Conservation (phyloP, 2,797 vertebrate genomes). For the Myotis daubentonii region DNA sequence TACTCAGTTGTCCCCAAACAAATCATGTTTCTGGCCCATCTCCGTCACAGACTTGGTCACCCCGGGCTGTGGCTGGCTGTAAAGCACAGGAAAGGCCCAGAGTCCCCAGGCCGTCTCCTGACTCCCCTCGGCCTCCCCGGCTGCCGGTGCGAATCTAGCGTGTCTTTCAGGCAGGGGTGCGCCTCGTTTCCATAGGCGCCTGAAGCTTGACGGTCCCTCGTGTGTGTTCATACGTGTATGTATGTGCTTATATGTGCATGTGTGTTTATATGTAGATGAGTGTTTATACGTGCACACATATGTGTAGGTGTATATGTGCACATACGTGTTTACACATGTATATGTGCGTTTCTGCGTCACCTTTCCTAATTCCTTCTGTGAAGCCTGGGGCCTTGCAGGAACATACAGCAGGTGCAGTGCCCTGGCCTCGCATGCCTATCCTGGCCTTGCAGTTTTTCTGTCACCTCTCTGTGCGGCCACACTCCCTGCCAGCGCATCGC, state of each 20-base stretch:
- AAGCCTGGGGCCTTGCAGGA: background rate
- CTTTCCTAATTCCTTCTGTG: background rate
- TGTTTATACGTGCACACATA: no score
- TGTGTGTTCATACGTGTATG: no score
- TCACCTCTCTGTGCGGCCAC: background rate
- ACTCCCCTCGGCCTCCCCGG: background rate
- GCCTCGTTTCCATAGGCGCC: background rate
- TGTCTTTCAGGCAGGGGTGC: background rate
- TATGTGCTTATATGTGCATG: no score
- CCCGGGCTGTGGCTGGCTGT: background rate
- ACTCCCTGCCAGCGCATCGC: fast-evolving
- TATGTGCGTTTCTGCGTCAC: background rate
- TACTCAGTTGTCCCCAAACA: background rate
- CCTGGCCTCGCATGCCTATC: background rate
- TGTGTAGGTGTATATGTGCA: no score
- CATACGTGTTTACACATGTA: background rate
- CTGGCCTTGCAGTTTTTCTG: background rate
- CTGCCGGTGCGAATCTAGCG: background rate
- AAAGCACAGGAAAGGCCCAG: background rate
- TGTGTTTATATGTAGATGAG: no score
- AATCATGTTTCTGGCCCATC: background rate
- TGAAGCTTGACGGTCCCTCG: background rate
- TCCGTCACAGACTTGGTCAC: background rate
- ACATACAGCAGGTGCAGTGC: fast-evolving
- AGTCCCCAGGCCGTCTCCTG: background rate